Base-by-base conservation (phyloP, 1,140 invertebrate species). In the Palaemon carinicauda region DNA sequence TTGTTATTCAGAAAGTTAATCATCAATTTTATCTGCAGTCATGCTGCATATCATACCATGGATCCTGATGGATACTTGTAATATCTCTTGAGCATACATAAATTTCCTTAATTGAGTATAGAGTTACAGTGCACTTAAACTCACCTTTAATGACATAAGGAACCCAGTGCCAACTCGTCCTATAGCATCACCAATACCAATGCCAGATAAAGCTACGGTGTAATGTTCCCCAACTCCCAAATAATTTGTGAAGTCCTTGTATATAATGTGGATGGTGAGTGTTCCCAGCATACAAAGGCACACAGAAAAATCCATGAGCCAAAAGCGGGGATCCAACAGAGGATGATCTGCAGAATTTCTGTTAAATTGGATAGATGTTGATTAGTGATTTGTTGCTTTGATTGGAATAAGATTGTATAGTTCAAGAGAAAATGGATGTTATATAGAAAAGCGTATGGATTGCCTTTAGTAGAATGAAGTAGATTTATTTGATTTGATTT, bases 191-290 rank as follows among this genome's bases (percentile, higher is more conserved):
- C 84, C 84, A 56, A 86, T 80, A 17, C 84, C 84, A 31, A 86
- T 79, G 27, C 77, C 77, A 52, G 84, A 86, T n/a, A 86, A 78
- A 3, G 77, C 84, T 27, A 80, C 80, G 27, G 84, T 73, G 50
- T 86, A 86, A 33, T 80, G 73, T 7, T 86, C 84, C 24, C 84
- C 78, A 29, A 80, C 21, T 24, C 60, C 77, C 51, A 52, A 56
- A 19, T 60, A 86, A 52, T 80, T 65, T 29, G 84, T 78, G 78
- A 80, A 86, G 65, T 86, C 84, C 17, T 88, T 87, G 53, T 88
- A 87, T 53, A 90, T 87, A 54, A 90, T 87, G 82, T 88, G 90
- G 15, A 90, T 56, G 15, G 86, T 90, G 3, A 88, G 52, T 14
- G 89, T 89, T 31, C 83, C 89, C 50, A 88, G 33, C 71, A 89